phyloP scores from a whole-genome alignment of 2,888 invertebrate species.

The Rotaria macrura region DNA sequence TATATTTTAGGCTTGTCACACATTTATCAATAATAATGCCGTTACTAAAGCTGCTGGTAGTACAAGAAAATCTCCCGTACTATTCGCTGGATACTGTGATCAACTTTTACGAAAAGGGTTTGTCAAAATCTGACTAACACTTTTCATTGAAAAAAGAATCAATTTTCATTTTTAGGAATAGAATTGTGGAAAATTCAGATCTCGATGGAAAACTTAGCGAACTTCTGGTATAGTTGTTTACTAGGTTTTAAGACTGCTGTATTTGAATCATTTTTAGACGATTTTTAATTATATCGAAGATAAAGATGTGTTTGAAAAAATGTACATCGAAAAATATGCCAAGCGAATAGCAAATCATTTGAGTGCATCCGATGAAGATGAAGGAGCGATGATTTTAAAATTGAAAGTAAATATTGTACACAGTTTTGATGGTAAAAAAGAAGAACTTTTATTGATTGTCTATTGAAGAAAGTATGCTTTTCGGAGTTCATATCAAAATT shows the following conservation, averaged over 20 bases:
- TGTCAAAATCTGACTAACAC: neutral
- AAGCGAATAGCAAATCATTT: conserved; percentile 89
- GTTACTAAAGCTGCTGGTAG: conserved; percentile 76
- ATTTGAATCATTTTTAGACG: no score
- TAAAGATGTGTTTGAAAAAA: conserved; percentile 98
- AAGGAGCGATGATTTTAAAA: conserved; percentile 98
- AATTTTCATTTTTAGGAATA: conserved; percentile 57
- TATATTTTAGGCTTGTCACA: conserved; percentile 65
- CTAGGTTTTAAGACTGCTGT: no score
- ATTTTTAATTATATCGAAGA: conserved; percentile 99
- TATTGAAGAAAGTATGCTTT: conserved; percentile 76
- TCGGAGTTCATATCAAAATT: conserved; percentile 98
- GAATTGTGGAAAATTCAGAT: conserved; percentile 95
- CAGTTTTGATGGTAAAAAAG: no score
- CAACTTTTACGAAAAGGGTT: conserved; percentile 71
- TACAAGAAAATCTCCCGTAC: conserved; percentile 76
- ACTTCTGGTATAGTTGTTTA: no score
- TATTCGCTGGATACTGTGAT: conserved; percentile 95
- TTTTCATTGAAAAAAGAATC: neutral
- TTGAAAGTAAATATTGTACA: conserved; percentile 67
- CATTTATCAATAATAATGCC: conserved; percentile 91
- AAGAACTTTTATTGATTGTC: no score
- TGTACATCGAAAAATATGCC: conserved; percentile 97
- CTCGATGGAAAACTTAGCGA: conserved; percentile 93
- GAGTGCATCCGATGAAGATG: conserved; percentile 96